Conservation (phyloP, 2,888 invertebrate genomes). For the Ypsolopha scabrella region DNA sequence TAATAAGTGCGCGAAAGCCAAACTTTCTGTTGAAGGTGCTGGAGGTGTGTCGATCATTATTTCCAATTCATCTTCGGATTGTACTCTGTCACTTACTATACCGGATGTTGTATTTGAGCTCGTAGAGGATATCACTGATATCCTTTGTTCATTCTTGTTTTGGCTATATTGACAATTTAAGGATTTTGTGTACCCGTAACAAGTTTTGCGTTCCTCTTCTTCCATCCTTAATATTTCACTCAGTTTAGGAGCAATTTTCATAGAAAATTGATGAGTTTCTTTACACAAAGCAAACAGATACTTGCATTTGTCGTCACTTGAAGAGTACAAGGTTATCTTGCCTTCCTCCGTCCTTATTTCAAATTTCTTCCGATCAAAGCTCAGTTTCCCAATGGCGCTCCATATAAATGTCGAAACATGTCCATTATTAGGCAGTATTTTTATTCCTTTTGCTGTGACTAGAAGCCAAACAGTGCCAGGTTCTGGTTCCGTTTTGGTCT, state of each 20-base stretch:
- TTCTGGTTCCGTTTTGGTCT: slow-evolving; percentile 80
- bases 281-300: slow-evolving; percentile 88
- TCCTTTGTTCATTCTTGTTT: slow-evolving; percentile 82
- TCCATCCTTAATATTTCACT: slow-evolving; percentile 86
- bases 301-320: slow-evolving; percentile 94
- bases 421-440: slow-evolving; percentile 81
- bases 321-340: slow-evolving; percentile 90
- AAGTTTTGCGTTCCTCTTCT: slow-evolving; percentile 79
- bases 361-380: slow-evolving; percentile 97
- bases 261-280: slow-evolving; percentile 95
- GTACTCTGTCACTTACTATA: slow-evolving; percentile 94
- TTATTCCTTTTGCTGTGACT: slow-evolving; percentile 92
- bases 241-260: slow-evolving; percentile 89
- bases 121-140: slow-evolving; percentile 91
- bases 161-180: slow-evolving; percentile 72
- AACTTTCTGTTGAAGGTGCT: slow-evolving; percentile 88
- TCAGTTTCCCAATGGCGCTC: slow-evolving; percentile 95
- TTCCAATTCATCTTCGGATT: slow-evolving; percentile 94
- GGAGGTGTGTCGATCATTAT: slow-evolving; percentile 87
- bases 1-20: slow-evolving; percentile 82
- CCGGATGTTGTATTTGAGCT: slow-evolving; percentile 98
- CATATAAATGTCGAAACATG: slow-evolving; percentile 88
- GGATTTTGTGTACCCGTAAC: slow-evolving; percentile 79
- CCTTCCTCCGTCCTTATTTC: slow-evolving; percentile 93
- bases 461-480: slow-evolving; percentile 88